Evolutionary conservation across 2,113 vertebrate genomes (phyloP).

Genomic region (Eudyptes chrysolophus): DNA sequence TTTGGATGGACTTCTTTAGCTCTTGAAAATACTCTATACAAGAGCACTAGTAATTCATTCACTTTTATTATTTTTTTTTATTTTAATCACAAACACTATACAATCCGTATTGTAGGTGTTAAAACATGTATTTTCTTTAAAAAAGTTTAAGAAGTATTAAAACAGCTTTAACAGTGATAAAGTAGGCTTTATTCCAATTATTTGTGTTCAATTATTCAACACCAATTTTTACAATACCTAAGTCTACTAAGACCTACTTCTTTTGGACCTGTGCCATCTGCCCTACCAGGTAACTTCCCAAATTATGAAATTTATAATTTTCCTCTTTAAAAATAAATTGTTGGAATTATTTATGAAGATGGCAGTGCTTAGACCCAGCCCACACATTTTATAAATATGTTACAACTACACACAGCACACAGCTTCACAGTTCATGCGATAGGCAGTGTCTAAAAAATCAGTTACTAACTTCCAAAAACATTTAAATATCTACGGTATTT

Average conservation of each 20-base stretch:
- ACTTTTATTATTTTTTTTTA: constrained; percentile 52
- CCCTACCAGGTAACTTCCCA: constrained; percentile 51
- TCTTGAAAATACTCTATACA: constrained; percentile 74
- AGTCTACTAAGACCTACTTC: constrained; percentile 70
- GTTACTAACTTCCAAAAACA: constrained; percentile 85
- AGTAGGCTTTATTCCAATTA: constrained; percentile 74
- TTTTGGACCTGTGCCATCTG: constrained; percentile 64
- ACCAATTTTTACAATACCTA: constrained; percentile 70
- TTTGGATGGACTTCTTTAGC: constrained; percentile 66
- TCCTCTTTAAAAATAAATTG: constrained; percentile 73
- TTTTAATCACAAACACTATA: constrained; percentile 80
- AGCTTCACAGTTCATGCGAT: constrained; percentile 90
- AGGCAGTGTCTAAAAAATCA: constrained; percentile 86
- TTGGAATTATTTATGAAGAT: constrained; percentile 70
- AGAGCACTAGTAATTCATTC: constrained; percentile 73
- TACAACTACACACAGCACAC: constrained; percentile 91
- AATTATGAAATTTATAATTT: constrained; percentile 68
- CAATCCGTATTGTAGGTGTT: constrained; percentile 68
- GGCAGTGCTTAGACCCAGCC: constrained; percentile 72
- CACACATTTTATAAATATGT: constrained; percentile 86
- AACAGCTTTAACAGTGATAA: constrained; percentile 73
- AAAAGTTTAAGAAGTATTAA: constrained; percentile 79
- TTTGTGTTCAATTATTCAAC: constrained; percentile 63
- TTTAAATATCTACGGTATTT: constrained; percentile 85
- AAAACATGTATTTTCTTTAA: constrained; percentile 75